These are phyloP conservation scores for Glossosoma conforme DNA, from an alignment of 1,140 invertebrate genomes.

Conservation along the genomic window DNA sequence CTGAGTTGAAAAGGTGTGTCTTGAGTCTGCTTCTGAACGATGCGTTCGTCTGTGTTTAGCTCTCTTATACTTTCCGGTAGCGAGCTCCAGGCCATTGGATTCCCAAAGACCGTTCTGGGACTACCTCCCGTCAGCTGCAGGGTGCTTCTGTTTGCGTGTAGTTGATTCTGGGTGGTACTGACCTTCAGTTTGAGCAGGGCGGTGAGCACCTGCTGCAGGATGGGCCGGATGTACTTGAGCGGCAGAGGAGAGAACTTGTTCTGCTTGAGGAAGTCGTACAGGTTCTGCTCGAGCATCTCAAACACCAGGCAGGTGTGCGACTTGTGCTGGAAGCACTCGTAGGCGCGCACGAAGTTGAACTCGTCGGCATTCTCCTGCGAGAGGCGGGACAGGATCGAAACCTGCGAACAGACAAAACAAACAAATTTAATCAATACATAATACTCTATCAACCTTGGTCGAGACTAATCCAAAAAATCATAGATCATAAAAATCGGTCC, in stretches of 20 bases:
- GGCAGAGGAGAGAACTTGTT: constrained; percentile 99
- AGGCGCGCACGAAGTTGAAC: constrained; percentile 99
- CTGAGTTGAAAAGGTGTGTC: too few relatives aligned
- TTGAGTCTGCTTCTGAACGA: too few relatives aligned
- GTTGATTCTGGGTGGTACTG: too few relatives aligned
- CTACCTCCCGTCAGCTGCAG: too few relatives aligned
- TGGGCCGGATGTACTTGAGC: constrained; percentile 96
- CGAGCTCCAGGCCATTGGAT: too few relatives aligned
- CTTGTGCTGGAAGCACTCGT: constrained; percentile 99
- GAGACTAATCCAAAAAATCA: constrained; percentile 1
- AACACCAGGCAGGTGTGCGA: constrained; percentile 99
- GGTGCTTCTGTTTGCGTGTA: too few relatives aligned
- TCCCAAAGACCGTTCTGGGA: too few relatives aligned
- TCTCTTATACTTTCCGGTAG: too few relatives aligned
- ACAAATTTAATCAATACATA: neutral
- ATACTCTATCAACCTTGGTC: neutral
- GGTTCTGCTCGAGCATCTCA: constrained; percentile 99
- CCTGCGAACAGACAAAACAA: constrained; percentile 51
- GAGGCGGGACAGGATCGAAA: constrained; percentile 92
- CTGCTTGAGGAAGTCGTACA: constrained; percentile 99
- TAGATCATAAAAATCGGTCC: too few relatives aligned
- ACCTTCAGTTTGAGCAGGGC: constrained; percentile 96
- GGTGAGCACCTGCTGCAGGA: constrained; percentile 97
- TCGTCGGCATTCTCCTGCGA: constrained; percentile 99
- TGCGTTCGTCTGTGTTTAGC: too few relatives aligned